These are phyloP conservation scores for Bradypus variegatus DNA, from an alignment of 2,797 vertebrate genomes.

Conservation along the genomic window DNA sequence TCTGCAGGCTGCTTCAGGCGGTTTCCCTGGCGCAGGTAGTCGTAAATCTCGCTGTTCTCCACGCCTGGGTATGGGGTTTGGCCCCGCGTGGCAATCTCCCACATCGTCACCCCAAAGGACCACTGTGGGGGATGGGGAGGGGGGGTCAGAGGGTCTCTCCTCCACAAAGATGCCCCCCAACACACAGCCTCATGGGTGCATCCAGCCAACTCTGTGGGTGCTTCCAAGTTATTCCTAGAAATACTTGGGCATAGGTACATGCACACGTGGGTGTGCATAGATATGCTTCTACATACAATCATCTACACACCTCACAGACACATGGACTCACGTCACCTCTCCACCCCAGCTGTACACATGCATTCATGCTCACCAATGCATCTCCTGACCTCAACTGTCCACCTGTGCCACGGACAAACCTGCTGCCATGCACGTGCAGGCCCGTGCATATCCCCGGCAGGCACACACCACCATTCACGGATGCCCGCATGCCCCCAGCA, in stretches of 20 bases:
- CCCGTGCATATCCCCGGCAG: too few relatives aligned
- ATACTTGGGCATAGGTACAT: neutral
- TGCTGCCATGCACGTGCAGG: neutral
- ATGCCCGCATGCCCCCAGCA: neutral
- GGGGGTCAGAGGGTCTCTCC: neutral
- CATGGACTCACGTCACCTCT: neutral
- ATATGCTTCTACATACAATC: neutral
- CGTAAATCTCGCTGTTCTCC: slow-evolving; percentile 94
- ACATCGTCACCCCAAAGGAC: slow-evolving; percentile 96
- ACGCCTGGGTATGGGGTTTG: slow-evolving; percentile 92
- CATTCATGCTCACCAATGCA: neutral
- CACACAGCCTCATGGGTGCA: neutral
- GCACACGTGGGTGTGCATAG: neutral
- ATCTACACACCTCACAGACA: neutral
- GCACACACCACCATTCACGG: neutral
- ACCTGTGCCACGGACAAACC: neutral
- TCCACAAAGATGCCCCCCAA: neutral
- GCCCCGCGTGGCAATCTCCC: slow-evolving; percentile 91
- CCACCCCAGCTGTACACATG: neutral
- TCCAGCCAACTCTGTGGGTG: neutral
- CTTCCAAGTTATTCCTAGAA: neutral
- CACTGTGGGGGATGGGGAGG: slow-evolving; percentile 73
- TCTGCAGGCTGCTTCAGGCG: slow-evolving; percentile 90
- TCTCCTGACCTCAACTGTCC: neutral
- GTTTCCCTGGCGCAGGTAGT: slow-evolving; percentile 89